Percentiles rank a stretch among this genome's conserved stretches.
These are phyloP conservation scores for Herminia tarsipennalis DNA, from an alignment of 2,888 invertebrate genomes.

Conservation along the genomic window DNA sequence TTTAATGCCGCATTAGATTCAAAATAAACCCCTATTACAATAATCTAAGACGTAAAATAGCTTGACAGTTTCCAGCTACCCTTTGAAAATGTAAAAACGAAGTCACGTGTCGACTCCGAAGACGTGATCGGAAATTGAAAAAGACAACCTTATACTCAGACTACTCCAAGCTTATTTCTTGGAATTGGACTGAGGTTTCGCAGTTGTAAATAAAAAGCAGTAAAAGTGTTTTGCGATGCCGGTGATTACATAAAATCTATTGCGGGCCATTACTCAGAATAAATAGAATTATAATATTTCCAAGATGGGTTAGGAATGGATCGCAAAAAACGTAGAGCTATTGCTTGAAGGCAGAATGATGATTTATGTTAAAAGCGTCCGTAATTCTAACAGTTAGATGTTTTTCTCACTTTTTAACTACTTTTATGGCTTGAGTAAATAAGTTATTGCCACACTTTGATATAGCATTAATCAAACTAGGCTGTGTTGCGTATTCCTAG, in stretches of 20 bases:
- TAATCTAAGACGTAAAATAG: slow-evolving; percentile 26
- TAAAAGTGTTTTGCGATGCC: slow-evolving; percentile 52
- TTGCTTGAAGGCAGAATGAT: slow-evolving; percentile 21
- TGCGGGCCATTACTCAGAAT: slow-evolving; percentile 30
- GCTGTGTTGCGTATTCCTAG: too few species aligned
- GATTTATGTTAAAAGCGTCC: slow-evolving; percentile 25
- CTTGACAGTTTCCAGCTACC: slow-evolving; percentile 8
- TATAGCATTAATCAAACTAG: too few species aligned
- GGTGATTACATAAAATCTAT: slow-evolving; percentile 45
- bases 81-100: slow-evolving; percentile 44
- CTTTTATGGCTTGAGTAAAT: slow-evolving; percentile 25
- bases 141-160: slow-evolving; percentile 50
- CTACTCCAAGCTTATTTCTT: slow-evolving; percentile 48
- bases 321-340: too few species aligned
- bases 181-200: slow-evolving; percentile 37
- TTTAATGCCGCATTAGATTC: slow-evolving; percentile 8
- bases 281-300: slow-evolving; percentile 40
- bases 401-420: slow-evolving; percentile 21
- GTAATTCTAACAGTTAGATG: too few species aligned
- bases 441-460: too few species aligned
- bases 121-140: slow-evolving; percentile 58
- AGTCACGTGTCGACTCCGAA: slow-evolving; percentile 40
- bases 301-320: slow-evolving; percentile 22
- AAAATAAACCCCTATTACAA: slow-evolving; percentile 16
- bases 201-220: slow-evolving; percentile 40